A percentile compares a stretch with the other conserved stretches of the same genome.
Evolutionary conservation across 92 coral and sea anemone species (phyloP).

Genomic region (Phenganax subtilis): DNA sequence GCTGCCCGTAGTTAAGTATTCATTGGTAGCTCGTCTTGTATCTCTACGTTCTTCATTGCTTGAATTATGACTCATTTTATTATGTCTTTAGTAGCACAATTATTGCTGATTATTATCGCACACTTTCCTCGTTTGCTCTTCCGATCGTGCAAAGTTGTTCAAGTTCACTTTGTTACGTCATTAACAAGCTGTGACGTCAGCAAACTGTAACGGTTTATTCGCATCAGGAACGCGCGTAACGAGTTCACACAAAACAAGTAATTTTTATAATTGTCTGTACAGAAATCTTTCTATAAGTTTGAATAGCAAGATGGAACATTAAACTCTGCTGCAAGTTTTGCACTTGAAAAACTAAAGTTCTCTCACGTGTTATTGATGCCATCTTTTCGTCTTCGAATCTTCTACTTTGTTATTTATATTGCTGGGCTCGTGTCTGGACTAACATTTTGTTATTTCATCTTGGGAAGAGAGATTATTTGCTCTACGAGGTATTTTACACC

Average conservation of each 20-base stretch:
- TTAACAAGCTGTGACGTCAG: constrained; percentile 39
- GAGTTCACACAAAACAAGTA: constrained; percentile 1
- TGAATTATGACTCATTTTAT: constrained; percentile 16
- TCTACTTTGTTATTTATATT: constrained; percentile 4
- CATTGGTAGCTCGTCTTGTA: constrained; percentile 11
- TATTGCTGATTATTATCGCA: constrained; percentile 6
- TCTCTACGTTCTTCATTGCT: constrained; percentile 22
- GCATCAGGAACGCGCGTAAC: constrained; percentile 4
- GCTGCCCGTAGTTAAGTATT: constrained; percentile 8
- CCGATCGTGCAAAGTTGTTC: neutral
- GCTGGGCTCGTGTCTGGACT: constrained; percentile 14
- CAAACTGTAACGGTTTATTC: constrained; percentile 26
- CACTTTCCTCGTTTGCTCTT: neutral
- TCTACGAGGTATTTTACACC: neutral
- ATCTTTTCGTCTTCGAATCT: neutral
- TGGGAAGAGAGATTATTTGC: neutral
- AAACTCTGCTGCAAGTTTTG: no score
- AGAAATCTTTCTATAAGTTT: no score
- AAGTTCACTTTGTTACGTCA: constrained; percentile 31
- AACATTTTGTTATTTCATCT: neutral
- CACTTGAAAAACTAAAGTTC: neutral
- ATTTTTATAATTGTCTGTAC: no score
- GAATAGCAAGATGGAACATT: no score
- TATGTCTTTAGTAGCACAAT: constrained; percentile 16
- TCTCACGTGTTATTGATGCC: neutral